phyloP scores from a whole-genome alignment of 64 coral and sea anemone genomes.

The Porites australiensis region DNA sequence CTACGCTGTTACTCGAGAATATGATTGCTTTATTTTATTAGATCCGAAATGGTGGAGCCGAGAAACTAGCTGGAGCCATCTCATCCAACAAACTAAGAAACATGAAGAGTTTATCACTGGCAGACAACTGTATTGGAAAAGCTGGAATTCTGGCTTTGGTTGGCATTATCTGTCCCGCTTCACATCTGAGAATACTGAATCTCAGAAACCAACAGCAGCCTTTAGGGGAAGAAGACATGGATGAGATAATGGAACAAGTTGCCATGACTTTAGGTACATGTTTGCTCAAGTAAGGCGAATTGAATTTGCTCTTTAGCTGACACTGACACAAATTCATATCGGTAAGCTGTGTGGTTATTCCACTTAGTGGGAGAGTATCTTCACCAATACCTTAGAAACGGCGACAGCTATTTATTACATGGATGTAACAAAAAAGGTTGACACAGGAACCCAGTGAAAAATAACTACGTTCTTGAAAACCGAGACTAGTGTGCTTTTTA shows the following conservation, averaged over 20 bases:
- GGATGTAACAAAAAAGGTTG: too few relatives aligned
- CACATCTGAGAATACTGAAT: constrained; percentile 33
- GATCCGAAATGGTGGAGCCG: constrained; percentile 60
- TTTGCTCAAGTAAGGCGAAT: not conserved
- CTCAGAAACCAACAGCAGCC: constrained; percentile 68
- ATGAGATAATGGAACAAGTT: constrained; percentile 59
- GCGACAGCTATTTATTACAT: too few relatives aligned
- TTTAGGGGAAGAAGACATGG: constrained; percentile 73
- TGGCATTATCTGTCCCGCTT: constrained; percentile 34
- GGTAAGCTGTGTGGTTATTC: not conserved
- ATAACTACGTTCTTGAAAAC: too few relatives aligned
- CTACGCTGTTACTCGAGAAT: too few relatives aligned
- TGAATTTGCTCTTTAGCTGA: not conserved
- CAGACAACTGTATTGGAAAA: constrained; percentile 64
- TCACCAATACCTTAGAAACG: too few relatives aligned
- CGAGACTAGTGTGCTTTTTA: too few relatives aligned
- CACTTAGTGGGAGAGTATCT: too few relatives aligned
- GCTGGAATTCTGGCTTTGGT: constrained; percentile 69
- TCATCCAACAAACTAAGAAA: constrained; percentile 26
- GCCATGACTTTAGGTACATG: constrained; percentile 56
- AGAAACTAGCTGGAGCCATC: constrained; percentile 48
- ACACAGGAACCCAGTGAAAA: too few relatives aligned
- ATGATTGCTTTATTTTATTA: not conserved
- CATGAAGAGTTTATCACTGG: constrained; percentile 58
- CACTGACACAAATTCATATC: not conserved